phyloP scores from a whole-genome alignment of 2,888 invertebrate species.

The Julus scandinavius region DNA sequence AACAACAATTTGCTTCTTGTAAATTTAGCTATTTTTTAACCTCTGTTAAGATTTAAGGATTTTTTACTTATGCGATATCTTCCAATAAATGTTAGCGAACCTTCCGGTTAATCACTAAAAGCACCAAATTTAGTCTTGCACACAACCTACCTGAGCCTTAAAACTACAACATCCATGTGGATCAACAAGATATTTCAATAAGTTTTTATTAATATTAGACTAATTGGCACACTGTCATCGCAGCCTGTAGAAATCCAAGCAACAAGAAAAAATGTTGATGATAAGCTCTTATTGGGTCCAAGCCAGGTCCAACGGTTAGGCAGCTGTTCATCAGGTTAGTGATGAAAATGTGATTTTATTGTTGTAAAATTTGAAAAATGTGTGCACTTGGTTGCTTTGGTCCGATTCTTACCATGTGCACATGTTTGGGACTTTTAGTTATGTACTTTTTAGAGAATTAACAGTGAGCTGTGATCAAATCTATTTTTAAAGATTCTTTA shows the following conservation, averaged over 20 bases:
- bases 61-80: background rate
- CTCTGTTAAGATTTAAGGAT: background rate
- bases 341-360: background rate
- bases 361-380: background rate
- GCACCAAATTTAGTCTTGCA: too few relatives aligned
- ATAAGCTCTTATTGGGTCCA: background rate
- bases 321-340: conserved; percentile 50
- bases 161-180: too few relatives aligned
- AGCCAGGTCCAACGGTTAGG: background rate
- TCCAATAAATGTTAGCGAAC: too few relatives aligned
- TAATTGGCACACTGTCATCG: background rate
- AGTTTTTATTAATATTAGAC: background rate
- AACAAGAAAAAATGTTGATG: background rate
- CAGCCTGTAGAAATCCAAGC: background rate
- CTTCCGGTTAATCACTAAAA: too few relatives aligned
- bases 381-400: background rate
- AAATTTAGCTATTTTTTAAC: background rate
- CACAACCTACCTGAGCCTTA: too few relatives aligned
- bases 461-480: background rate
- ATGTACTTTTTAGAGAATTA: background rate
- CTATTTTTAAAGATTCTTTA: conserved; percentile 29
- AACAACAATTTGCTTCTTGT: background rate
- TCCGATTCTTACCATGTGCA: too few relatives aligned
- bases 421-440: background rate
- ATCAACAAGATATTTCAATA: background rate